These are phyloP conservation scores for Xylocopa sonorina DNA, from an alignment of 1,140 invertebrate genomes.

Conservation along the genomic window DNA sequence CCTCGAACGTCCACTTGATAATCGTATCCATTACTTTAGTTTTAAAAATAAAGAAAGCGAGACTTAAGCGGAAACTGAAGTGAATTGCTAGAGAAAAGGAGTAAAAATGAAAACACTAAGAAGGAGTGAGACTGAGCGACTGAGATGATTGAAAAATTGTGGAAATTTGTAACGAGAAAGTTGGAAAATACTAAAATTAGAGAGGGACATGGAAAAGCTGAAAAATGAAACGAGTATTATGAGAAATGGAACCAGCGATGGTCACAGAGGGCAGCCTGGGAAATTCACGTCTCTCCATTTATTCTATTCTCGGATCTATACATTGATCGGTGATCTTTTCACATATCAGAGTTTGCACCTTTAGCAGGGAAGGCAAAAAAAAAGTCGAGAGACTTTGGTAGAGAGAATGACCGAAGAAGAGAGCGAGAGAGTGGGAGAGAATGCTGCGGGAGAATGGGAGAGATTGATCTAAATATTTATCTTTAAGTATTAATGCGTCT, in stretches of 20 bases:
- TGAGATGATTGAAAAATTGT: slow-evolving; percentile 10
- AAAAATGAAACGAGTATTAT: neutral
- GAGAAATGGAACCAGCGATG: slow-evolving; percentile 1
- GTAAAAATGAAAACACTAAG: neutral
- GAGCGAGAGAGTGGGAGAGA: slow-evolving; percentile 29
- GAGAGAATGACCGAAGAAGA: slow-evolving; percentile 16
- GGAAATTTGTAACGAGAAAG: neutral
- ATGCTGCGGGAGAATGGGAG: slow-evolving; percentile 32
- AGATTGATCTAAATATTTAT: slow-evolving; percentile 56
- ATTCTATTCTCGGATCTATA: slow-evolving; percentile 59
- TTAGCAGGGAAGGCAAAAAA: slow-evolving; percentile 6
- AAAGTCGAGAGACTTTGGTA: slow-evolving; percentile 8
- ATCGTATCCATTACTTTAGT: neutral
- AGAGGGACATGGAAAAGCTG: neutral
- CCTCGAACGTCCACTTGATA: slow-evolving; percentile 1
- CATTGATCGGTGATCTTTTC: slow-evolving; percentile 63
- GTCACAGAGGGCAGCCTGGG: slow-evolving; percentile 45
- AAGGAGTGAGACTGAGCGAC: neutral
- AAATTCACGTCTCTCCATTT: slow-evolving; percentile 55
- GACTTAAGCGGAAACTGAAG: neutral
- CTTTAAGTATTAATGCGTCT: slow-evolving; percentile 48
- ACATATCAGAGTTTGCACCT: slow-evolving; percentile 60
- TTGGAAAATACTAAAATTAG: neutral
- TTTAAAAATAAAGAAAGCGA: neutral
- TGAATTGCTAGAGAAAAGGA: neutral